Evolutionary conservation across 2,113 vertebrate species (phyloP).

Genomic region (Actenoides lindsayi): DNA sequence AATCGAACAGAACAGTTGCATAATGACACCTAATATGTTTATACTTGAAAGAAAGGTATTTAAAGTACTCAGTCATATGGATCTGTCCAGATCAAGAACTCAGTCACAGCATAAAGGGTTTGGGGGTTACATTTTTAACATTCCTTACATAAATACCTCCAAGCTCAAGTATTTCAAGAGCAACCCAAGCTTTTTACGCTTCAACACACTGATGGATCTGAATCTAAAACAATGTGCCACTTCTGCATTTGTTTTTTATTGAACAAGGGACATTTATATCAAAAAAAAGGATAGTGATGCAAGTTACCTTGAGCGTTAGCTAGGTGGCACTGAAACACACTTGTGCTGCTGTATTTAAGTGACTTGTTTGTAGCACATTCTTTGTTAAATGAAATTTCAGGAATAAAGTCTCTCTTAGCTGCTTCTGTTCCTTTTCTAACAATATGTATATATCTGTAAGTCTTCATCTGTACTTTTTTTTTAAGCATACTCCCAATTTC

Average conservation of each 20-base stretch:
- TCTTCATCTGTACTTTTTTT: neutral
- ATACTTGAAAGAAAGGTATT: conserved; percentile 28
- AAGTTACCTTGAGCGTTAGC: conserved; percentile 4
- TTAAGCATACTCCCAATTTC: neutral
- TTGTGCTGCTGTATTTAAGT: neutral
- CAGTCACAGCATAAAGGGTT: neutral
- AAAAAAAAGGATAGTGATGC: neutral
- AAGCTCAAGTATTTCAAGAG: conserved; percentile 4
- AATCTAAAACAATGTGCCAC: neutral
- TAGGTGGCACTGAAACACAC: conserved; percentile 42
- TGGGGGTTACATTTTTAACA: conserved; percentile 18
- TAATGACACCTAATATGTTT: conserved; percentile 25
- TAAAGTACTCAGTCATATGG: conserved; percentile 30
- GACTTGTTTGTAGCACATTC: neutral
- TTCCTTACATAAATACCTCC: conserved; percentile 21
- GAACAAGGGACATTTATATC: neutral
- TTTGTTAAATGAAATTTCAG: neutral
- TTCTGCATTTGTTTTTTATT: neutral
- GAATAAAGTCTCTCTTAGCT: neutral
- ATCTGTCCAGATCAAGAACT: conserved; percentile 24
- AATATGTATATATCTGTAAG: neutral
- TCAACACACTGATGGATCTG: neutral
- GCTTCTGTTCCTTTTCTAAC: neutral
- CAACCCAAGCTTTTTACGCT: neutral
- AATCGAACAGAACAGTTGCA: neutral